These are phyloP conservation scores for Aspidiotus rigidus DNA, from an alignment of 2,888 invertebrate genomes.

Conservation along the genomic window DNA sequence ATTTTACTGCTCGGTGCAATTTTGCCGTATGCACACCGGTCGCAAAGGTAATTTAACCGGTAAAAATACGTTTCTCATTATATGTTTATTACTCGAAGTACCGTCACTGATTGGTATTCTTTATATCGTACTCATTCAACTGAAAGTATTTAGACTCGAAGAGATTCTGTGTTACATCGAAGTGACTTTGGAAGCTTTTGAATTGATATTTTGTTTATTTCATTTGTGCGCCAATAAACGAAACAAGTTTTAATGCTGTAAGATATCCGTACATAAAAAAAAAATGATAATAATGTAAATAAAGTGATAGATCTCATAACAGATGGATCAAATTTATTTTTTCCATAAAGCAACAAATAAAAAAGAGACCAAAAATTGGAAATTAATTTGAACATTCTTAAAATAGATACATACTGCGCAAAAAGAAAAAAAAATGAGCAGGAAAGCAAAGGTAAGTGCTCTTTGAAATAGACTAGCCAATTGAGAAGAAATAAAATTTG, in stretches of 20 bases:
- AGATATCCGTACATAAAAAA: too few relatives aligned
- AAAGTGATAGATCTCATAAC: too few relatives aligned
- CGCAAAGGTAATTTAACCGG: conserved; percentile 81
- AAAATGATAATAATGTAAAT: too few relatives aligned
- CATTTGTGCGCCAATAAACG: conserved; percentile 44
- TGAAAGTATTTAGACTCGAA: conserved; percentile 76
- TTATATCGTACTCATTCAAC: conserved; percentile 83
- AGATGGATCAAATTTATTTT: too few relatives aligned
- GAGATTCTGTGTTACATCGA: conserved; percentile 81
- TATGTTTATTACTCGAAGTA: conserved; percentile 71
- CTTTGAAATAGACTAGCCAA: too few relatives aligned
- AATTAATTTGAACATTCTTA: too few relatives aligned
- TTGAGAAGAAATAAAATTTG: too few relatives aligned
- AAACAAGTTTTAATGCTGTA: conserved; percentile 20
- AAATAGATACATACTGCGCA: too few relatives aligned
- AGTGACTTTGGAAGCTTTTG: conserved; percentile 68
- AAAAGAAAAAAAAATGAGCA: too few relatives aligned
- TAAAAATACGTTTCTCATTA: conserved; percentile 61
- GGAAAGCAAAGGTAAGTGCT: too few relatives aligned
- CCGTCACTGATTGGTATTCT: conserved; percentile 73
- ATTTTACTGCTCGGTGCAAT: conserved; percentile 67
- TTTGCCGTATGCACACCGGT: conserved; percentile 71
- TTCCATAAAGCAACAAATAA: too few relatives aligned
- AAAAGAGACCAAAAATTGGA: too few relatives aligned
- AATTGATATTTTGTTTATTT: conserved; percentile 71